Evolutionary conservation across 2,888 invertebrate genomes (phyloP).

Genomic region (Nemoura dubitans): DNA sequence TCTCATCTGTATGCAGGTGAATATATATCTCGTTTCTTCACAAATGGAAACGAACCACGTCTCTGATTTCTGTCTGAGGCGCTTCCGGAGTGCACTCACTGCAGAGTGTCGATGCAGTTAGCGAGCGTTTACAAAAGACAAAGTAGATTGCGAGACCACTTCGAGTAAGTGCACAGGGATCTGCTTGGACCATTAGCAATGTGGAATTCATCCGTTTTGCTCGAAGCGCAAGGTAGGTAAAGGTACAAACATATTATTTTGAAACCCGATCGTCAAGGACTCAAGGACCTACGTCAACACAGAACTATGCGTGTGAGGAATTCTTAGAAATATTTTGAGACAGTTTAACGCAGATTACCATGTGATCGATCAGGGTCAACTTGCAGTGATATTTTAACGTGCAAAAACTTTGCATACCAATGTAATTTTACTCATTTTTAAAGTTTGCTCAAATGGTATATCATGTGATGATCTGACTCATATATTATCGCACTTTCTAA

Average conservation of each 20-base stretch:
- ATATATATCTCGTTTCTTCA: background rate
- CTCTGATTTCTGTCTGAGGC: no score
- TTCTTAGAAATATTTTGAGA: background rate
- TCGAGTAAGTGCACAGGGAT: no score
- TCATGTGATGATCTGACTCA: background rate
- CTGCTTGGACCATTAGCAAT: no score
- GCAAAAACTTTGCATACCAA: background rate
- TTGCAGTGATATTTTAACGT: background rate
- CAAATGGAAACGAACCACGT: background rate
- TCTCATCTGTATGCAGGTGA: background rate
- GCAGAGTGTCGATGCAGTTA: no score
- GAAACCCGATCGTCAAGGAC: background rate
- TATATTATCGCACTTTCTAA: background rate
- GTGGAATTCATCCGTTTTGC: no score
- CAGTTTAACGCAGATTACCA: background rate
- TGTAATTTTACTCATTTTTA: background rate
- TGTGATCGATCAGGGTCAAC: background rate
- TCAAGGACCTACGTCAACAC: conserved; percentile 1
- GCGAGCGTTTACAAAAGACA: no score
- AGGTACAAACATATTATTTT: background rate
- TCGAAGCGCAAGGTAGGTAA: background rate
- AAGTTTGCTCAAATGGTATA: background rate
- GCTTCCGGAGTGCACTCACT: no score
- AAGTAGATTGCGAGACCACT: no score
- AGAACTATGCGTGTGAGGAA: background rate